Evolutionary conservation across 2,113 vertebrate genomes (phyloP), one percentile per base, ranked within the genome.

Genomic region (Rhinopomastus cyanomelas): DNA sequence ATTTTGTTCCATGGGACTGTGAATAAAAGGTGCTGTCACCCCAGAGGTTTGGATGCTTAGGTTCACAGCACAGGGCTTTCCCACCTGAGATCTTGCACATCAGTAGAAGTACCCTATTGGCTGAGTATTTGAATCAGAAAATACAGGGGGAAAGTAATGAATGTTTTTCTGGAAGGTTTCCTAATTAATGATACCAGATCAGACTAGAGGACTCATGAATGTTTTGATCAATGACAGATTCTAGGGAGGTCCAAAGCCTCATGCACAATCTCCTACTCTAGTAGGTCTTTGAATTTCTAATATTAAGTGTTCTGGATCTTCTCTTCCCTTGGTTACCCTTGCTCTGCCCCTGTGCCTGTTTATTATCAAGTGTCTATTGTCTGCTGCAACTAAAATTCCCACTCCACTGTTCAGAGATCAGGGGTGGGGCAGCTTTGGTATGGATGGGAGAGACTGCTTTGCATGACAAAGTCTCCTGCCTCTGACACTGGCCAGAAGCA

Each of bases 401-500:
- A 17, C 22, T 37, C 25, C 12, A 20, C 26, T 77, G 17, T 53
- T 88, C n/a, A n/a, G 20, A 61, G 51, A 69, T 18, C 27, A 76
- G 55, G 16, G 0, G 0, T 64, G 69, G 44, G 36, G 48, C 69
- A 75, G 46, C 25, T 53, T 85, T 53, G 49, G 26, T 49, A 17
- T 23, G 62, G 66, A 59, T 25, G 34, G 12, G 17, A 87, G 30
- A 51, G 32, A 39, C 55, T 51, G 61, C 30, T 65, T 72, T 39
- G 32, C 69, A 61, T 29, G n/a, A 49, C 57, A 65, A 57, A 27
- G 18, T 32, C 61, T 44, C 57, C 74, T 81, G 78, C 32, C 62
- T 68, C 49, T 68, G 87, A 37, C 57, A 72, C 66, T 36, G 87
- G 59, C 62, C 84, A 82, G 78, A 46, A 90, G 66, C 55, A 93